Base-by-base conservation (phyloP, 2,888 invertebrate genomes). In the Noctua pronuba region DNA sequence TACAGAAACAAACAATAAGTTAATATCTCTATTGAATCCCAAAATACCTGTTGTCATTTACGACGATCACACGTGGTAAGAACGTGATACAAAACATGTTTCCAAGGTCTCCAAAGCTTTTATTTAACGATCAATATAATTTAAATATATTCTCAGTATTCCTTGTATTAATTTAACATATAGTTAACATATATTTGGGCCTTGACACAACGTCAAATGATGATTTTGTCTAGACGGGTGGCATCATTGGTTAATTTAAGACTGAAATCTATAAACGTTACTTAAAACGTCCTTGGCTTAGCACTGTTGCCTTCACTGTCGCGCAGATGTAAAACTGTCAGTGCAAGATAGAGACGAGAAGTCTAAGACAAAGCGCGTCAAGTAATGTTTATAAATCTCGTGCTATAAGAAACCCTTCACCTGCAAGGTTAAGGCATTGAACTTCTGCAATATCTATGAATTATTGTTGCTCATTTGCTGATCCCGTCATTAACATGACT, bases 121-220 rank as follows among this genome's bases (percentile, higher is more conserved):
- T 86, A 75, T 86, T 86, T 86, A 83, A 83, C 67, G 71, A 80
- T 83, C 78, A 86, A 75, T 83, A 73, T 75, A 75, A 80, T 77
- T 78, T 83, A 35, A 84, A 80, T 84, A 73, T 75, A 78, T 76
- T 79, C 82, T 78, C 44, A 52, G 77, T 84, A 80, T 82, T 86
- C 72, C 69, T 76, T 67, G 75, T 44, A 86, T 86, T 86, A 58
- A 77, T 83, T 86, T 84, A 82, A 80, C 81, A 77, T 76, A 72
- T 78, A 73, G 72, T 85, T 86, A 78, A 85, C 77, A 84, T 77
- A 75, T 76, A 77, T 85, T 77, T 76, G 3, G 73, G 38, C 84
- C 87, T 88, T 89, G 89, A 87, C 82, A 85, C 66, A 11, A 35
- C 66, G 71, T 82, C 69, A 72, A 69, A 79, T 65, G 35, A 31